Evolutionary conservation across 2,888 invertebrate genomes (phyloP).

Genomic region (Phaonia tiefii): DNA sequence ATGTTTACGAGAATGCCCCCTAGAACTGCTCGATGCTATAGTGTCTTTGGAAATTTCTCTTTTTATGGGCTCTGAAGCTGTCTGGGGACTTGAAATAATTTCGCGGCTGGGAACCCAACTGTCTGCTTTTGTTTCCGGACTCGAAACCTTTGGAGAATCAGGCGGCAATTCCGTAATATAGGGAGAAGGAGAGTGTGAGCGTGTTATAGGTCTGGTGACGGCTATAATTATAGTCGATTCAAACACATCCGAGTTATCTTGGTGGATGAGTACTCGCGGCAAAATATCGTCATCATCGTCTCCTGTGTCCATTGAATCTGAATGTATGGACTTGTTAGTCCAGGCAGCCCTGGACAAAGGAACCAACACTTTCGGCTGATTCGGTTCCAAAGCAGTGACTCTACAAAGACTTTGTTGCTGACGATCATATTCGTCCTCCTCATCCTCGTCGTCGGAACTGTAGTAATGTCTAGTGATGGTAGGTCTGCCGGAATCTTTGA

Average conservation of each 20-base stretch:
- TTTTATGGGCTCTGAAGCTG: background rate
- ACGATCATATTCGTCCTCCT: background rate
- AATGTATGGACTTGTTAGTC: conserved; percentile 74
- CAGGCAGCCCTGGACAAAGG: conserved; percentile 71
- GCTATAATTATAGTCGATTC: conserved; percentile 78
- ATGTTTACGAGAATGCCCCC: conserved; percentile 68
- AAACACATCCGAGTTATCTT: conserved; percentile 76
- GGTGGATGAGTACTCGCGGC: conserved; percentile 77
- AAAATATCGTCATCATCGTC: conserved; percentile 71
- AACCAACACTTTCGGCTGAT: conserved; percentile 45
- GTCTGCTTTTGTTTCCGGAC: conserved; percentile 48
- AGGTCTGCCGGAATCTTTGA: conserved; percentile 7
- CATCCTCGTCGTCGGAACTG: conserved; percentile 64
- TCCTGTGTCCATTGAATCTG: conserved; percentile 70
- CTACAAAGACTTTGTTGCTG: background rate
- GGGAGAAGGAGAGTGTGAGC: conserved; percentile 51
- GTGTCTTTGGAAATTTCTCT: conserved; percentile 40
- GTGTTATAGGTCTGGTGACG: conserved; percentile 73
- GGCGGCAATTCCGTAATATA: conserved; percentile 67
- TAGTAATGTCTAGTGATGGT: conserved; percentile 45
- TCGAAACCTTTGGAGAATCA: conserved; percentile 38
- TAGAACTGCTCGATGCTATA: conserved; percentile 66
- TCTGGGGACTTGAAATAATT: conserved; percentile 70
- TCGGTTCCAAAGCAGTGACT: conserved; percentile 49
- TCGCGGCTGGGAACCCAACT: conserved; percentile 75